Base-by-base conservation (phyloP, 2,888 invertebrate species). In the Laothoe populi region DNA sequence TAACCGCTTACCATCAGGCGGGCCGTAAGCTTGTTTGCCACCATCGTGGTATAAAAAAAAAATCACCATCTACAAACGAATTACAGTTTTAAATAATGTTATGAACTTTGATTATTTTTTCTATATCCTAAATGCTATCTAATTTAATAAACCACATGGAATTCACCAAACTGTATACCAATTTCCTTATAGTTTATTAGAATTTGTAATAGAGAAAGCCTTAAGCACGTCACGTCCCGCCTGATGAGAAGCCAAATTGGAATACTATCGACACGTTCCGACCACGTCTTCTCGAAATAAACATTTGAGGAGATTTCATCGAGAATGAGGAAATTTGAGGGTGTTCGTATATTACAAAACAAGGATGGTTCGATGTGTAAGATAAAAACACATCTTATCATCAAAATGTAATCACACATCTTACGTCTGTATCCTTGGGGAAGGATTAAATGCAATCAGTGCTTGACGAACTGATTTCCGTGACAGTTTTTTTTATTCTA, bases 181-280 rank as follows among this genome's bases (percentile, higher is more conserved):
- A 53, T 35, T 35, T 53, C 31, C 53, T 35, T 53, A 53, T 53
- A n/a, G 26, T 26, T n/a, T 26, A 35, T 53, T 19, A 35, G 35
- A 53, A 35, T 53, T 53, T 53, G 53, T 53, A 53, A 53, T 49
- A 16, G 49, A 49, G 49, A 16, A 7, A 19, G 19, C 53, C 35
- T 53, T 53, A 53, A 53, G 53, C 53, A 35, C 53, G 35, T 53
- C 53, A 53, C 53, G 53, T 31, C 19, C 53, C 35, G 13, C 16
- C 31, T 35, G 53, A 53, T 53, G 53, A 53, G 53, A 53, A 35
- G 35, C 53, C 35, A 53, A 53, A 53, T 53, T 53, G 53, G 35
- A 53, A 19, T 31, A 31, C 35, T 19, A 53, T 53, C 35, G 53
- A 53, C 53, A 11, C 35, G 26, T 19, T 53, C 16, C 11, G 26